These are phyloP conservation scores for Sylvia borin DNA, from an alignment of 2,797 vertebrate genomes.

Conservation along the genomic window DNA sequence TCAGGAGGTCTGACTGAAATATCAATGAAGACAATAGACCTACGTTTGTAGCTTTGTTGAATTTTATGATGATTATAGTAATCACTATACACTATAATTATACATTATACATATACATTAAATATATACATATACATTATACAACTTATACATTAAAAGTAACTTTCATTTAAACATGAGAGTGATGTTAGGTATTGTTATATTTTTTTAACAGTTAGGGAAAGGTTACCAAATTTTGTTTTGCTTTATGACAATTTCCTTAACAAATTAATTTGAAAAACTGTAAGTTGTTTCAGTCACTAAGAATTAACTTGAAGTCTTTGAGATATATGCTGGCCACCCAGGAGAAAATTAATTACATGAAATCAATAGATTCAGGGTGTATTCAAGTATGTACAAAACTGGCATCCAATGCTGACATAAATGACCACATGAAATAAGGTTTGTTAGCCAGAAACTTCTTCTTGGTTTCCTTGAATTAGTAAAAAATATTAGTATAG, in stretches of 20 bases:
- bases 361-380: neutral
- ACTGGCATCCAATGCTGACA: neutral
- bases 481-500: neutral
- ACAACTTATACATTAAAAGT: neutral
- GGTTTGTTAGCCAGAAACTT: neutral
- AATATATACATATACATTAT: no score
- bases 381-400: neutral
- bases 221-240: neutral
- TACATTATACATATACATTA: no score
- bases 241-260: neutral
- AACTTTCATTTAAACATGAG: neutral
- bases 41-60: neutral
- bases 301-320: neutral
- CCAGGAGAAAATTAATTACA: neutral
- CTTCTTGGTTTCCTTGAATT: neutral
- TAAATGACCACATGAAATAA: neutral
- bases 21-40: neutral
- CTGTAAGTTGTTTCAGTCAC: neutral
- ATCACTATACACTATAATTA: neutral
- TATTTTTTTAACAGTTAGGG: neutral
- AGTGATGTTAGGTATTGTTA: neutral
- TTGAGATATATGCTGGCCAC: neutral
- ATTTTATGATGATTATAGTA: neutral
- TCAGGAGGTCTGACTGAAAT: neutral
- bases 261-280: neutral